These are phyloP conservation scores for Torymus tubicola DNA, from an alignment of 2,888 invertebrate genomes.

Conservation along the genomic window DNA sequence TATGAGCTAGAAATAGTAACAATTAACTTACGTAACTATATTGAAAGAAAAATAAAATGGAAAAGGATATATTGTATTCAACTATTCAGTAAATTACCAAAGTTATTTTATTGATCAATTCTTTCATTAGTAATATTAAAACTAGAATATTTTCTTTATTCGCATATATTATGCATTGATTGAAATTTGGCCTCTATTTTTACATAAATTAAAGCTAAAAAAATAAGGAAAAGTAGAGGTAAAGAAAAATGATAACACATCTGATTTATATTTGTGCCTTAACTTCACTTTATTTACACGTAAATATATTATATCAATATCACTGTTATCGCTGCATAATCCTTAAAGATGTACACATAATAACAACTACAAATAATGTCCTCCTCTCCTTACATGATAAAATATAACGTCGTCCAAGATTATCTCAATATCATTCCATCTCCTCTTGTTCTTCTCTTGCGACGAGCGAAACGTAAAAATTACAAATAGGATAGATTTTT, in stretches of 20 bases:
- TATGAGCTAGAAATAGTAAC: too few relatives aligned
- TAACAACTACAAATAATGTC: slow-evolving; percentile 67
- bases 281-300: slow-evolving; percentile 73
- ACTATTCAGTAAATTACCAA: too few relatives aligned
- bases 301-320: slow-evolving; percentile 75
- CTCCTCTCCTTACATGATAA: slow-evolving; percentile 58
- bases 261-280: slow-evolving; percentile 45
- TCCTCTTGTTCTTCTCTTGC: slow-evolving; percentile 32
- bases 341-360: slow-evolving; percentile 72
- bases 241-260: background rate
- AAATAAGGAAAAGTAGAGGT: background rate
- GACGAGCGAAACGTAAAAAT: slow-evolving; percentile 49
- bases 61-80: too few relatives aligned
- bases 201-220: too few relatives aligned
- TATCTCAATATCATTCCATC: slow-evolving; percentile 38
- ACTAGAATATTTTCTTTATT: too few relatives aligned
- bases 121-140: too few relatives aligned
- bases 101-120: too few relatives aligned
- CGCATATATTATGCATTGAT: too few relatives aligned
- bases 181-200: too few relatives aligned
- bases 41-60: too few relatives aligned
- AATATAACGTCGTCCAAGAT: slow-evolving; percentile 52
- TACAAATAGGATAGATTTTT: slow-evolving; percentile 51
- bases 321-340: slow-evolving; percentile 71
- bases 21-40: too few relatives aligned